A percentile compares a stretch with the other conserved stretches of the same genome.
Evolutionary conservation across 2,888 invertebrate genomes (phyloP).

Genomic region (Hirtodrosophila alboralis): DNA sequence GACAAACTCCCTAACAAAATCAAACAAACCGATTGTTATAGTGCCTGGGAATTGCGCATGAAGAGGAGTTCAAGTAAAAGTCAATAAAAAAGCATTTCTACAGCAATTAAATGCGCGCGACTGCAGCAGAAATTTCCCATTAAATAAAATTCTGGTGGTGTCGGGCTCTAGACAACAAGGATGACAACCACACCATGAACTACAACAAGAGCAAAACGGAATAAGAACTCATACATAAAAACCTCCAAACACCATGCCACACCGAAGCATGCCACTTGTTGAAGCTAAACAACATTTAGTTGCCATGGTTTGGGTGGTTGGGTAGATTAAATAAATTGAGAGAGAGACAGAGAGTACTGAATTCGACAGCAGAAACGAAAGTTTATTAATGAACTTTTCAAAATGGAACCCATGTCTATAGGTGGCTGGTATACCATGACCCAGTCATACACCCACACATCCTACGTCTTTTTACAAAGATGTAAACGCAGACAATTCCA

Average conservation of each 20-base stretch:
- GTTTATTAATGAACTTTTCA: slow-evolving; percentile 77
- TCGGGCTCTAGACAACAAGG: slow-evolving; percentile 54
- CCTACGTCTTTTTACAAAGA: slow-evolving; percentile 45
- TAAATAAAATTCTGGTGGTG: slow-evolving; percentile 71
- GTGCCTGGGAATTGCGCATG: slow-evolving; percentile 31
- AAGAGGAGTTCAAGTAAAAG: slow-evolving; percentile 67
- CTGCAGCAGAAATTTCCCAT: slow-evolving; percentile 68
- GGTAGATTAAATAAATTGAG: slow-evolving; percentile 13
- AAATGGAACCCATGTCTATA: slow-evolving; percentile 22
- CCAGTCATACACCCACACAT: slow-evolving; percentile 38
- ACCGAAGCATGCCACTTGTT: slow-evolving; percentile 68
- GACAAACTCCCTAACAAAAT: background rate
- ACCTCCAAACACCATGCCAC: background rate
- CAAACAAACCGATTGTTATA: background rate
- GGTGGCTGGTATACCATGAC: slow-evolving; percentile 43
- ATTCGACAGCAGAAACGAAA: slow-evolving; percentile 72
- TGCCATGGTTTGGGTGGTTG: background rate
- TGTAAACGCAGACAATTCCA: slow-evolving; percentile 49
- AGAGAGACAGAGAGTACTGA: slow-evolving; percentile 47
- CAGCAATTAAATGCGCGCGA: slow-evolving; percentile 69
- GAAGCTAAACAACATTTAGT: slow-evolving; percentile 57
- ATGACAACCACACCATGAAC: slow-evolving; percentile 29
- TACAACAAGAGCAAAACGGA: slow-evolving; percentile 19
- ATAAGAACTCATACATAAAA: background rate
- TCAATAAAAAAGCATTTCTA: slow-evolving; percentile 75